Conservation (phyloP, 2,797 vertebrate species). For the Nasua narica region DNA sequence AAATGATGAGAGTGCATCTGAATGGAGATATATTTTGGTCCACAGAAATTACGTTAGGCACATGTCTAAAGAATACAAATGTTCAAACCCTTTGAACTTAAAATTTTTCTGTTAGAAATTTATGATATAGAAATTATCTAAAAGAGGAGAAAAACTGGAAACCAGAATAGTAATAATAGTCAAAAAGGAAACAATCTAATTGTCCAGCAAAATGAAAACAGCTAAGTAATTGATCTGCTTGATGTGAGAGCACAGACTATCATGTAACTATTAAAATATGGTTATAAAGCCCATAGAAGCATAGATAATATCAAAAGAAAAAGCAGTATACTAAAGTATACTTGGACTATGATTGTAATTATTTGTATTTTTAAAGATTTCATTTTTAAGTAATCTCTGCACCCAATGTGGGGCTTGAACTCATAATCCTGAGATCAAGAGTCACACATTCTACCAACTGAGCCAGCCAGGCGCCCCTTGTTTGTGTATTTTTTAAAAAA, state of each 20-base stretch:
- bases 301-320: background rate
- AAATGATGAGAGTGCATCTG: background rate
- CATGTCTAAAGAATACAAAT: background rate
- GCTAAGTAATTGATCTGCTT: background rate
- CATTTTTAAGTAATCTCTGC: background rate
- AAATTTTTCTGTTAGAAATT: background rate
- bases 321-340: background rate
- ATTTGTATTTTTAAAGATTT: background rate
- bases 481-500: too few relatives aligned
- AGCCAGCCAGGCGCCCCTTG: background rate
- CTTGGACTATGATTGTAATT: background rate
- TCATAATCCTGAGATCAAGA: background rate
- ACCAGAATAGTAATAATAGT: background rate
- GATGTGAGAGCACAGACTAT: background rate
- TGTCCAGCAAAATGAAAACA: background rate
- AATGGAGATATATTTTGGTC: background rate
- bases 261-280: background rate
- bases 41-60: background rate
- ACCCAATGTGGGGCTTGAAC: background rate
- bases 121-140: background rate
- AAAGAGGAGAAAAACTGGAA: background rate
- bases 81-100: background rate
- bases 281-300: background rate
- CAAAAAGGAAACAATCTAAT: background rate
- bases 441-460: background rate